phyloP scores from a whole-genome alignment of 2,888 invertebrate species.

The Drosophila dives region DNA sequence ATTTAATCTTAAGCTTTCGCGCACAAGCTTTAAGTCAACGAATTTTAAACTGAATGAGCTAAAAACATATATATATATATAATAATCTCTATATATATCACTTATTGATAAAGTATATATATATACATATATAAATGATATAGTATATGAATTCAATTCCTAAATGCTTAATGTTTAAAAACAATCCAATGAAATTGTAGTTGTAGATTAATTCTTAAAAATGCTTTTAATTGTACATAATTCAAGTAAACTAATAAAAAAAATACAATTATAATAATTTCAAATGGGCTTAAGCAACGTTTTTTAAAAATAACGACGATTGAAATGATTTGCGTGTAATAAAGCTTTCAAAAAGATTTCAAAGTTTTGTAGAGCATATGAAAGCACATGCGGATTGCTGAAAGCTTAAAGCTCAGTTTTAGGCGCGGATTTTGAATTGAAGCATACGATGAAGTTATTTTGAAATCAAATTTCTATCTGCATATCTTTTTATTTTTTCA shows the following conservation, averaged over 20 bases:
- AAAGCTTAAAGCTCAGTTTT: slow-evolving; percentile 13
- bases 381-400: slow-evolving; percentile 14
- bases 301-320: background rate
- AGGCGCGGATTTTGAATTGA: slow-evolving; percentile 16
- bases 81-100: slow-evolving; percentile 26
- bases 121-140: slow-evolving; percentile 30
- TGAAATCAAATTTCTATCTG: background rate
- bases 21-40: slow-evolving; percentile 65
- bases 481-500: background rate
- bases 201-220: slow-evolving; percentile 55
- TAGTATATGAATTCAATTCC: slow-evolving; percentile 63
- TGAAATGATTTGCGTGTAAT: background rate
- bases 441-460: background rate
- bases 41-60: slow-evolving; percentile 64
- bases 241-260: slow-evolving; percentile 41
- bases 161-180: slow-evolving; percentile 59
- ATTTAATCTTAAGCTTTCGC: slow-evolving; percentile 48
- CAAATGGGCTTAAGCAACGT: slow-evolving; percentile 1
- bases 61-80: slow-evolving; percentile 4
- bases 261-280: slow-evolving; percentile 3
- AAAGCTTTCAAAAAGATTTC: background rate
- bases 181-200: slow-evolving; percentile 53
- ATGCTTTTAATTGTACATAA: slow-evolving; percentile 79
- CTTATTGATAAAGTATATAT: slow-evolving; percentile 30
- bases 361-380: background rate